A percentile compares a stretch with the other conserved stretches of the same genome.
phyloP scores from a whole-genome alignment of 1,140 invertebrate species.

The Drosophila burlai region DNA sequence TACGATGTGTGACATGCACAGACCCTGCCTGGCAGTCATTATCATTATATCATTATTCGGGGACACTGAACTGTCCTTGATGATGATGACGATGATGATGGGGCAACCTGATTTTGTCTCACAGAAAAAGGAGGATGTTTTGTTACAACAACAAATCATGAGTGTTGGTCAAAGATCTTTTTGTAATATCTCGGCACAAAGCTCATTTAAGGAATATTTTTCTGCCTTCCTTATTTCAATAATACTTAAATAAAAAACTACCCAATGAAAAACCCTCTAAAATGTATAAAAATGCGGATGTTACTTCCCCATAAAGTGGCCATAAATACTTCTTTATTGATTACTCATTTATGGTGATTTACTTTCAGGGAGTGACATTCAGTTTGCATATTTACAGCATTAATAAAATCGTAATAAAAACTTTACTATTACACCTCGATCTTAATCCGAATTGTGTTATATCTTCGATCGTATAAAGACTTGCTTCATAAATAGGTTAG shows the following conservation, averaged over 20 bases:
- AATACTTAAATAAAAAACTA: neutral
- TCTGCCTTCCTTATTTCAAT: neutral
- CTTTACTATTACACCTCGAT: conserved; percentile 2
- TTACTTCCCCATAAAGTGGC: neutral
- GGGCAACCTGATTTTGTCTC: conserved; percentile 34
- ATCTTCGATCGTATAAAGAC: conserved; percentile 5
- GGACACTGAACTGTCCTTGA: conserved; percentile 49
- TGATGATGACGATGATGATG: conserved; percentile 24
- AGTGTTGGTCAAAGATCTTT: neutral
- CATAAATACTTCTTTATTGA: conserved; percentile 7
- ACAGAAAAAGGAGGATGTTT: neutral
- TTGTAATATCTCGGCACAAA: too few relatives aligned
- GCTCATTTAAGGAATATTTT: neutral
- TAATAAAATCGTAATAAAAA: conserved; percentile 24
- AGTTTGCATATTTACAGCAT: conserved; percentile 8
- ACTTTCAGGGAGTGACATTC: conserved; percentile 1
- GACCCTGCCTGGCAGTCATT: conserved; percentile 48
- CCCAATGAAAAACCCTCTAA: neutral
- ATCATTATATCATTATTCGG: conserved; percentile 57
- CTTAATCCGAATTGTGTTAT: neutral
- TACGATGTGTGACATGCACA: conserved; percentile 73
- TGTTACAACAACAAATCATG: neutral
- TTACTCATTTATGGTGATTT: conserved; percentile 4
- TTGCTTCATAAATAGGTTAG: conserved; percentile 5
- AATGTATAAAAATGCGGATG: neutral